Base-by-base conservation (phyloP, 2,888 invertebrate species). In the Matsumyia berberina region DNA sequence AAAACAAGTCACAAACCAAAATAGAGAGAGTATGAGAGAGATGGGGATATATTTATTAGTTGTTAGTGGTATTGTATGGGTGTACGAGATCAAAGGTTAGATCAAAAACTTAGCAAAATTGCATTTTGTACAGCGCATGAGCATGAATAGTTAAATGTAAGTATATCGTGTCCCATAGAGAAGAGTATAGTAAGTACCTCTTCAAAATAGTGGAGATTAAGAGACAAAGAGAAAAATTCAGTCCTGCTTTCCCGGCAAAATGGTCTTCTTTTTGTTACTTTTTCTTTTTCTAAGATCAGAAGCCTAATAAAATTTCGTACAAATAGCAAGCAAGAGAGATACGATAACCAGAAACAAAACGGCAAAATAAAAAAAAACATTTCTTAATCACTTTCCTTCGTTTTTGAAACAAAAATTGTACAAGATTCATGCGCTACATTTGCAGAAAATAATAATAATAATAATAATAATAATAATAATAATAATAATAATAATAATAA, bases 241-340 rank as follows among this genome's bases (percentile, higher is more conserved):
- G 89, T 90, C 90, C 90, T 90, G 90, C 90, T 90, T 90, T 90
- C 90, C 90, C 90, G 90, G 90, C 90, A 89, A 89, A 88, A 87
- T 88, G 58, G 69, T 67, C 31, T 55, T 39, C 35, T 12, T 46
- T 60, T 15, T 37, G 8, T 55, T 33, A 55, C 58, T 17, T 12
- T 57, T 60, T 39, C 31, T 7, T 51, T 72, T 37, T 64, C 31
- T 70, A n/a, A 42, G 19, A 55, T 49, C 33, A 73, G 62, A 81
- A 82, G 73, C 72, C 8, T 64, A 53, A 31, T 55, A 39, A 55
- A 64, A 44, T n/a, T 60, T 46, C 9, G 9, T 70, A 64, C 53
- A 60, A 73, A 69, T 67, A 66, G 42, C 73, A 82, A 78, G 74
- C 78, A 82, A 70, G 42, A 81, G 57, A 53, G 62, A 67, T 29